phyloP scores from a whole-genome alignment of 53 echinoderm and acorn worm species.

The Zoroaster sp. region DNA sequence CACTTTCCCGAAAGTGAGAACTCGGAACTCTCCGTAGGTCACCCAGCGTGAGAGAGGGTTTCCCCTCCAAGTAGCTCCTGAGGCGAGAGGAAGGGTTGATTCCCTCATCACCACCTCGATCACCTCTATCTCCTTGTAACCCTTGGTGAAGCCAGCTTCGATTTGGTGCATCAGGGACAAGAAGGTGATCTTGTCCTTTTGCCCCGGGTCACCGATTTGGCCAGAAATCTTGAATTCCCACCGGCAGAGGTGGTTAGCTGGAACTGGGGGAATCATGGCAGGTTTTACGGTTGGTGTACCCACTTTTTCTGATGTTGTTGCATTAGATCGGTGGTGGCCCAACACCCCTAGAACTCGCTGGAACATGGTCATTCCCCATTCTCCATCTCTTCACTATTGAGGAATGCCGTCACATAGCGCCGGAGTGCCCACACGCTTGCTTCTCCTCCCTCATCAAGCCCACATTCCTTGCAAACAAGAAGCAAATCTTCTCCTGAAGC shows the following conservation, averaged over 20 bases:
- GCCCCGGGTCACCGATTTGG: conserved; percentile 54
- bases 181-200: conserved; percentile 60
- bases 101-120: conserved; percentile 44
- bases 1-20: conserved; percentile 57
- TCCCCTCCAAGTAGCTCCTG: conserved; percentile 58
- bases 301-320: not conserved
- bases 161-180: conserved; percentile 66
- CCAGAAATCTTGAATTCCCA: conserved; percentile 54
- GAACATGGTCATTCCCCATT: no score
- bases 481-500: not conserved
- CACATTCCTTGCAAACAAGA: not conserved
- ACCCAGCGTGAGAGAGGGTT: conserved; percentile 20
- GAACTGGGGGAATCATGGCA: not conserved
- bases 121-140: conserved; percentile 26
- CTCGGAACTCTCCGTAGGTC: conserved; percentile 35
- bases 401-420: not conserved
- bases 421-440: not conserved
- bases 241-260: not conserved
- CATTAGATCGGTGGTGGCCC: not conserved
- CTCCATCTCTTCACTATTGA: not conserved
- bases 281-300: not conserved
- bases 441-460: not conserved
- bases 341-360: not conserved
- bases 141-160: conserved; percentile 43
- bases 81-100: conserved; percentile 30